Base-by-base conservation (phyloP, 2,888 invertebrate species). In the Nomada flava region DNA sequence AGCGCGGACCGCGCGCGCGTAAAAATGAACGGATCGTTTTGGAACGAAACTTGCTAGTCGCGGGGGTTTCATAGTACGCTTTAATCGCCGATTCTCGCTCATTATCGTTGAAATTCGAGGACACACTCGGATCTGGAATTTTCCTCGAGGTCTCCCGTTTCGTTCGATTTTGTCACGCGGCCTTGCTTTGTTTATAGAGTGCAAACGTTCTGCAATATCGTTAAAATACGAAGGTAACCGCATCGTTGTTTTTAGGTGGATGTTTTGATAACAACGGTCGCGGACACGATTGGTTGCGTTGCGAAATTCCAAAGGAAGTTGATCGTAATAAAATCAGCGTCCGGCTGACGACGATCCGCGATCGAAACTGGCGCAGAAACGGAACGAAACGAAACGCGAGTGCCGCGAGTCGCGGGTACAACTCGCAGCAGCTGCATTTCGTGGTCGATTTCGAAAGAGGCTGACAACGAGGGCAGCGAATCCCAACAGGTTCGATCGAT, bases 21-120 rank as follows among this genome's bases (percentile, higher is more conserved):
- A 79, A 79, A 60, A 53, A 79, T 67, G 65, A 63, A 60, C 47
- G 70, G 10, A 23, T 59, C 64, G 47, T 71, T 79, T 79, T 63
- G 65, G 76, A 81, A 78, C 68, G 52, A 76, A 70, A 59, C 62
- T 57, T 23, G 42, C 15, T 3, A 10, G 2, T 3, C 47, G 15
- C 26, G 15, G 73, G 11, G 77, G 79, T 78, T 78, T 79, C 77
- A 79, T 60, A 47, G 73, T 64, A 53, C 62, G 67, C 68, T 53
- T 59, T 74, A 72, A 73, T 74, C 76, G 36, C 65, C 42, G 55
- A 53, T 74, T 69, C 67, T 65, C 70, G 60, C 83, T 73, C 60
- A 84, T 88, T 86, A 84, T 87, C 86, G 84, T 76, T 75, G 63
- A 83, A 86, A 86, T 86, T 86, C 86, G 88, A 86, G 88, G 86